phyloP scores from a whole-genome alignment of 2,113 vertebrate species.

The Notarius lentiginosus region DNA sequence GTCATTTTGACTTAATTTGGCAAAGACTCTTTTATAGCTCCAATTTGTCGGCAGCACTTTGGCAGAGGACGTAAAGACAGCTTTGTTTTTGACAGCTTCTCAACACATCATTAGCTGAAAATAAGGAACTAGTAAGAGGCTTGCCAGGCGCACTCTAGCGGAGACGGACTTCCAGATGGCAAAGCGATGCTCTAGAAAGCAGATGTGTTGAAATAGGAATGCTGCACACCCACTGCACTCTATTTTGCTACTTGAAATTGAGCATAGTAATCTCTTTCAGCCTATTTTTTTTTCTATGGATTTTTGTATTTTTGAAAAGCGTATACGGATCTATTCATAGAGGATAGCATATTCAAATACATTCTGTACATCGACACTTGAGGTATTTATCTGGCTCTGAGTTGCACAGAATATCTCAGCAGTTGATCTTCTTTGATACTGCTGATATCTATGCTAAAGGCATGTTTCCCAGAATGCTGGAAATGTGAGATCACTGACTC shows the following conservation, averaged over 20 bases:
- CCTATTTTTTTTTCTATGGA: constrained; percentile 31
- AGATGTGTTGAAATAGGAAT: constrained; percentile 53
- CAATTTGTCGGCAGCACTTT: constrained; percentile 45
- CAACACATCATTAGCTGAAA: constrained; percentile 54
- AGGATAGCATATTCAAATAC: too few relatives aligned
- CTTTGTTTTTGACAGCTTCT: constrained; percentile 56
- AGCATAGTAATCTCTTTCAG: constrained; percentile 39
- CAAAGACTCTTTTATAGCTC: constrained; percentile 46
- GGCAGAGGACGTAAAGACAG: constrained; percentile 45
- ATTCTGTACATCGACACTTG: neutral
- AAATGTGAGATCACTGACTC: constrained; percentile 38
- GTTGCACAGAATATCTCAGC: constrained; percentile 18
- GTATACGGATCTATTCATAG: neutral
- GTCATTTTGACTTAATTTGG: constrained; percentile 54
- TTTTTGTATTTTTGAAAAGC: constrained; percentile 32
- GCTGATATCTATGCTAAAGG: neutral
- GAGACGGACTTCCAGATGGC: constrained; percentile 53
- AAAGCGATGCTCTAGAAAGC: constrained; percentile 53
- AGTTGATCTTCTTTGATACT: constrained; percentile 21
- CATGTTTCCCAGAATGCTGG: constrained; percentile 45
- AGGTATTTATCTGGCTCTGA: constrained; percentile 30
- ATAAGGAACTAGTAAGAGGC: constrained; percentile 55
- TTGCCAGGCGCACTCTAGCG: constrained; percentile 50
- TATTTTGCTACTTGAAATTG: constrained; percentile 50
- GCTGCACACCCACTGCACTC: constrained; percentile 35